A percentile compares a stretch with the other conserved stretches of the same genome.
These are phyloP conservation scores for Scaptodrosophila latifasciaeformis DNA, from an alignment of 2,888 invertebrate species.

Conservation along the genomic window DNA sequence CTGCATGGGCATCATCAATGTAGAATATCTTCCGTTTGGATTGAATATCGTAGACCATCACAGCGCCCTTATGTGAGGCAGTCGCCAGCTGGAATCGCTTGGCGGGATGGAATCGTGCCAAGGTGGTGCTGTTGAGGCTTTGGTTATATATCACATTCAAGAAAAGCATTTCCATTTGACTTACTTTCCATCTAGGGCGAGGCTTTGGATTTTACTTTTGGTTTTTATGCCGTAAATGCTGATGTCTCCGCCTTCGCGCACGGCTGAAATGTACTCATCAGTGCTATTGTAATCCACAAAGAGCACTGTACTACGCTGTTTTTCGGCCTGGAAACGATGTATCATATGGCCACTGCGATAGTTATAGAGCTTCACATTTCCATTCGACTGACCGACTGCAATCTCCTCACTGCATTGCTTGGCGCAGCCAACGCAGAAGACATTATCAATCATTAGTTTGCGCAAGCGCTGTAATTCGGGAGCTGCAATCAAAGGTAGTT, in stretches of 20 bases:
- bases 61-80: conserved; percentile 70
- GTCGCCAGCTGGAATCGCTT: conserved; percentile 71
- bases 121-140: conserved; percentile 68
- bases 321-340: conserved; percentile 69
- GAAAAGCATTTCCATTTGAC: background rate
- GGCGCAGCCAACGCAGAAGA: conserved; percentile 70
- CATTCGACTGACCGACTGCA: conserved; percentile 71
- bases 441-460: conserved; percentile 69
- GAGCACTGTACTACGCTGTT: conserved; percentile 63
- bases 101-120: conserved; percentile 72
- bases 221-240: conserved; percentile 72
- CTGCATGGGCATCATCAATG: conserved; percentile 64
- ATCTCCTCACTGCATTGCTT: conserved; percentile 69
- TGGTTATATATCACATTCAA: no score
- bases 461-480: conserved; percentile 68
- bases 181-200: conserved; percentile 70
- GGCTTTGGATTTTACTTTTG: conserved; percentile 66
- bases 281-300: conserved; percentile 72
- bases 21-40: conserved; percentile 66
- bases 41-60: conserved; percentile 70
- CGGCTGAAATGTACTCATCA: conserved; percentile 72
- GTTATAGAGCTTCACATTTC: conserved; percentile 67
- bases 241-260: conserved; percentile 71
- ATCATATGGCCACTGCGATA: conserved; percentile 61
- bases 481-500: conserved; percentile 23